phyloP scores from a whole-genome alignment of 2,113 vertebrate genomes.

The Ariopsis seemanni region DNA sequence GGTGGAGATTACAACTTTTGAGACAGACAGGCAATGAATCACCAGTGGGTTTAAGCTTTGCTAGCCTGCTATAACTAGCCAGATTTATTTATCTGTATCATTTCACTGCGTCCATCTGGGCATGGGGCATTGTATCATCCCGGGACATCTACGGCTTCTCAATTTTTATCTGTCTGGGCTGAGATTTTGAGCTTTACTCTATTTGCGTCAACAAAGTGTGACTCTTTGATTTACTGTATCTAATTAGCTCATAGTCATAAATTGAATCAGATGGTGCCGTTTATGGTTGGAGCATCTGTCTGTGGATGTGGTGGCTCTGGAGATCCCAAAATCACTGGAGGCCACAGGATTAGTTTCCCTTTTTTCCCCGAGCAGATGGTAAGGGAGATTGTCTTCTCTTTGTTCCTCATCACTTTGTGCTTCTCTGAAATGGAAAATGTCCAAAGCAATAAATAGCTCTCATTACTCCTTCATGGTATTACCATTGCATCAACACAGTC shows the following conservation, averaged over 20 bases:
- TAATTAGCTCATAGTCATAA: constrained; percentile 45
- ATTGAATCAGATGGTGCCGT: constrained; percentile 47
- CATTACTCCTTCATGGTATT: constrained; percentile 2
- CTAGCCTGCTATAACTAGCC: constrained; percentile 29
- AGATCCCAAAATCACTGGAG: constrained; percentile 30
- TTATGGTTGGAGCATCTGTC: constrained; percentile 42
- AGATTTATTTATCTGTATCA: constrained; percentile 1
- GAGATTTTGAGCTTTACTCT: constrained; percentile 9
- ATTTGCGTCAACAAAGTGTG: constrained; percentile 32
- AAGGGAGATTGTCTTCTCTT: constrained; percentile 21
- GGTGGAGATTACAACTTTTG: neutral
- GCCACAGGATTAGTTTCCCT: constrained; percentile 36
- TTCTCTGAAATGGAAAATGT: constrained; percentile 11
- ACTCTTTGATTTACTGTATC: constrained; percentile 39
- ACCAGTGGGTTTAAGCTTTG: constrained; percentile 23
- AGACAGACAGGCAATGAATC: neutral
- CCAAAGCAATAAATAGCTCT: constrained; percentile 15
- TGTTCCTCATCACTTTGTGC: constrained; percentile 12
- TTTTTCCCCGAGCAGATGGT: constrained; percentile 45
- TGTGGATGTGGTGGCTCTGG: constrained; percentile 35
- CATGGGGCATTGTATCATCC: neutral
- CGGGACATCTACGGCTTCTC: neutral
- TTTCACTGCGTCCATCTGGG: constrained; percentile 39
- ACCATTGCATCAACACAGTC: neutral
- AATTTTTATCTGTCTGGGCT: neutral